Percentiles rank a stretch among this genome's conserved stretches.
phyloP scores from a whole-genome alignment of 2,797 vertebrate genomes.

The Otolemur crassicaudatus region DNA sequence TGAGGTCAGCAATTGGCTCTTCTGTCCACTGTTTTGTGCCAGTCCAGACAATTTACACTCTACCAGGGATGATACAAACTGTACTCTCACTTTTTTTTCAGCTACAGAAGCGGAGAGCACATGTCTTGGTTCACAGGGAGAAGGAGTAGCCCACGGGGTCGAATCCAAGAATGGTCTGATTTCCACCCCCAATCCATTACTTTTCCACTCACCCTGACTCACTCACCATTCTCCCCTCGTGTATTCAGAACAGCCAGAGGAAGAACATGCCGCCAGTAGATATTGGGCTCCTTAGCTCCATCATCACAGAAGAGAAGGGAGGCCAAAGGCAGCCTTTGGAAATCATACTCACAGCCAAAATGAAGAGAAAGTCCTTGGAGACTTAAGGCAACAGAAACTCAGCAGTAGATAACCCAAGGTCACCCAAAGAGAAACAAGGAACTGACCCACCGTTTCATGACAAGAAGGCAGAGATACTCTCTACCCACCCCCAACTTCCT shows the following conservation, averaged over 20 bases:
- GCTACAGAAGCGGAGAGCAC: neutral
- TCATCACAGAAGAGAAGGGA: neutral
- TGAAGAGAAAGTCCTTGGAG: neutral
- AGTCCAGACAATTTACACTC: constrained; percentile 44
- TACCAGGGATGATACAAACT: neutral
- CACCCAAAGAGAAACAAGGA: neutral
- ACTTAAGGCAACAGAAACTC: neutral
- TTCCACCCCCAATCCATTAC: neutral
- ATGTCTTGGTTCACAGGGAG: neutral
- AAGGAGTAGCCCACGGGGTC: neutral
- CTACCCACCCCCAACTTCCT: neutral
- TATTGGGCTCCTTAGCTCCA: neutral
- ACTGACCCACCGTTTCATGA: neutral
- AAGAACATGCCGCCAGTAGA: neutral
- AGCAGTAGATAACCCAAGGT: neutral
- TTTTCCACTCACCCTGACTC: neutral
- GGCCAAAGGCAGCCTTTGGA: neutral
- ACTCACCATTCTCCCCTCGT: neutral
- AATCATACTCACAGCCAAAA: neutral
- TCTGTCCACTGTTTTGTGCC: constrained; percentile 1
- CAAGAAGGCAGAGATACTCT: neutral
- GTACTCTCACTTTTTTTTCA: constrained; percentile 32
- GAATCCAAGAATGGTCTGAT: neutral
- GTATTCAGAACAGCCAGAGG: neutral
- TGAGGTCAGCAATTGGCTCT: constrained; percentile 69